Evolutionary conservation across 2,888 invertebrate genomes (phyloP), one percentile per base, ranked within the genome.

Genomic region (Trachelus tabidus): DNA sequence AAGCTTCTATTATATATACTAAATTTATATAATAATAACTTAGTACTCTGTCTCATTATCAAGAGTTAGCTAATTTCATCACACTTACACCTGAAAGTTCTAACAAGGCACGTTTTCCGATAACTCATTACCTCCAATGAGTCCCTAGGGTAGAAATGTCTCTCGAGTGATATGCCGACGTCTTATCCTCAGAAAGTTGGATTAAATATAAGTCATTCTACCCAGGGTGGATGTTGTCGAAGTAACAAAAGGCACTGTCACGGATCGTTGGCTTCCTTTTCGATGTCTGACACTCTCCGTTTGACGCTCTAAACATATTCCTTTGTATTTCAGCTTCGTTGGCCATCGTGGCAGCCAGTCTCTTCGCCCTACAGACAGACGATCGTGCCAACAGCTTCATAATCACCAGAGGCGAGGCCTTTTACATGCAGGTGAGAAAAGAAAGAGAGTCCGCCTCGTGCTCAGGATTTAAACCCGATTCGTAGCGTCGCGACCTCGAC

Each of bases 301-400:
- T 23, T 9, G 56, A 56, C 9, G 9, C 56, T 15, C 56, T 56
- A 56, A 56, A 23, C 56, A 56, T 56, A 56, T 56, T 56, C 23
- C 23, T 56, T 82, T 80, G 79, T 80, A 79, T 94, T 94, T 9
- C 93, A 97, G 97, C 96, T 74, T 92, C 96, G 86, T 92, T 97
- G 92, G 95, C 97, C 37, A 95, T 97, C 86, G 95, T 95, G 56
- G 96, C 97, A 81, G 97, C 97, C 69, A 95, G 96, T 77, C 92
- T 97, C 87, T 97, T 97, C 90, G 97, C 97, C 68, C 93, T 97
- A 77, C 97, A 97, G 93, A 96, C 96, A 88, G 96, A 97, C 93
- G 96, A 96, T 92, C 91, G 92, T 86, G 94, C 94, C 85, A 94
- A 93, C 89, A 97, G 97, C 79, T 97, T 96, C 91, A 93, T 94